A percentile compares a stretch with the other conserved stretches of the same genome.
Conservation (phyloP, 2,888 invertebrate genomes). For the Tridacna gigas region DNA sequence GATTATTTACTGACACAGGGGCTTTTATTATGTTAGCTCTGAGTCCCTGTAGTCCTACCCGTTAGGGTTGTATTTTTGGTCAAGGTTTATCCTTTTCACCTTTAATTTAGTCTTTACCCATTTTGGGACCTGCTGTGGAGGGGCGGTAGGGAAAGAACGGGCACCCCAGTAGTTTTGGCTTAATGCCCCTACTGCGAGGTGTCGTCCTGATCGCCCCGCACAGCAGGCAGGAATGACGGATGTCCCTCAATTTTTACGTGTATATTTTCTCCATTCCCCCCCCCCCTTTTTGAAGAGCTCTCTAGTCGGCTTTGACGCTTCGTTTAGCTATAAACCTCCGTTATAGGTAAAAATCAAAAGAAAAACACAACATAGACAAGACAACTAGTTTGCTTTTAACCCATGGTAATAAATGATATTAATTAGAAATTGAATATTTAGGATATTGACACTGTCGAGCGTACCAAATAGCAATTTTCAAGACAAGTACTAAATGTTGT, state of each 20-base stretch:
- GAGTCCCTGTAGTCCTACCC: background rate
- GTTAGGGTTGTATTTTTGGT: background rate
- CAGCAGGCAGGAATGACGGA: background rate
- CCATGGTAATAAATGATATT: no score
- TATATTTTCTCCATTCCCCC: no score
- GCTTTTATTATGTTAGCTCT: background rate
- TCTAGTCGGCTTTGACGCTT: no score
- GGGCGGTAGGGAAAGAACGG: background rate
- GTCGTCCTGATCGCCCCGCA: background rate
- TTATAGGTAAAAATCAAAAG: no score
- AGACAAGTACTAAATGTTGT: no score
- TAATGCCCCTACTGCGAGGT: background rate
- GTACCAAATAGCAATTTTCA: no score
- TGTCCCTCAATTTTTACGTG: background rate
- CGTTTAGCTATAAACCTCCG: no score
- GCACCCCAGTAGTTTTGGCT: background rate
- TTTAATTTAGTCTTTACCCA: background rate
- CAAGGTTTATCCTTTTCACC: background rate
- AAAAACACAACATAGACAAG: no score
- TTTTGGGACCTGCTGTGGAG: background rate
- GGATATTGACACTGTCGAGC: no score
- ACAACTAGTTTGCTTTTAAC: no score
- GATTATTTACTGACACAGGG: background rate
- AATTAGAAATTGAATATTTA: no score
- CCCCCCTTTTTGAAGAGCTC: no score